Conservation (phyloP, 2,113 vertebrate genomes). For the Polypterus senegalus region DNA sequence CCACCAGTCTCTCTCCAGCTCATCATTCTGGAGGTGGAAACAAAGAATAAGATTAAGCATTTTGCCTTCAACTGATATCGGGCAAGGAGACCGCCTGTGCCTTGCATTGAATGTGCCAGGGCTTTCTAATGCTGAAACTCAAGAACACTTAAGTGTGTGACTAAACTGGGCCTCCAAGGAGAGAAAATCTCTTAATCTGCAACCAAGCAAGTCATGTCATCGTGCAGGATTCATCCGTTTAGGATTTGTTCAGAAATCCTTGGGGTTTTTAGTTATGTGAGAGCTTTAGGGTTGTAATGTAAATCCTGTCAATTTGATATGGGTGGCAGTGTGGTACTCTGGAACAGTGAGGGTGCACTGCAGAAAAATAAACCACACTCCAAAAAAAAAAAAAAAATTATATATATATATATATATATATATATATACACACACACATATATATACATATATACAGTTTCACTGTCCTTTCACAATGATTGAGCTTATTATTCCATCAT, state of each 20-base stretch:
- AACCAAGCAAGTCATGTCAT: not conserved
- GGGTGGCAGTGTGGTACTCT: not conserved
- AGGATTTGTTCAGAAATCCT: not conserved
- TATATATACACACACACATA: slow-evolving; percentile 1
- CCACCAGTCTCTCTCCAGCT: no score
- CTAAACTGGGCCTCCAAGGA: not conserved
- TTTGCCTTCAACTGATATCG: no score
- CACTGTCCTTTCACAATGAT: no score
- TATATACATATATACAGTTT: not conserved
- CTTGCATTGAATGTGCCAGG: no score
- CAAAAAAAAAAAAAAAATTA: not conserved
- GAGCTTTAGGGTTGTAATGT: not conserved
- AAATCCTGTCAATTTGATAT: slow-evolving; percentile 3
- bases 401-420: slow-evolving; percentile 1
- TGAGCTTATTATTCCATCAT: no score
- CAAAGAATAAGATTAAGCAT: no score
- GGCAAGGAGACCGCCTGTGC: no score
- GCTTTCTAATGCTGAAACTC: not conserved
- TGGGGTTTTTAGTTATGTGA: not conserved
- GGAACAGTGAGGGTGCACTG: not conserved
- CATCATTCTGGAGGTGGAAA: no score
- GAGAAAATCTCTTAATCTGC: not conserved
- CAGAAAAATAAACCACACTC: not conserved
- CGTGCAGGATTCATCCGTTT: not conserved
- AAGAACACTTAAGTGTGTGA: not conserved